Conservation (phyloP, 2,888 invertebrate species). For the Caenorhabditis sulstoni region DNA sequence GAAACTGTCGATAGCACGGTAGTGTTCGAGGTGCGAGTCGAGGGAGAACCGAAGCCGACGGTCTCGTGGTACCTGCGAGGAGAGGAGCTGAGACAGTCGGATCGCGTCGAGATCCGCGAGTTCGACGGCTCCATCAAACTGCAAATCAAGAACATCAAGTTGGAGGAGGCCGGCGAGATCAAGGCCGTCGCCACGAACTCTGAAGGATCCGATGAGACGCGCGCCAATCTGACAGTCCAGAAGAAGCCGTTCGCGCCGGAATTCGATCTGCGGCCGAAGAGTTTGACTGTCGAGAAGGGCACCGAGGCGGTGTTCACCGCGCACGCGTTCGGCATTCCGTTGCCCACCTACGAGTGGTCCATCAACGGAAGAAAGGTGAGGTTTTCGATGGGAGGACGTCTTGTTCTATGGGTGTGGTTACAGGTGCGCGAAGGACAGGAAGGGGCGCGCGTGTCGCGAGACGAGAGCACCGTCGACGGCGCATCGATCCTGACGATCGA, state of each 20-base stretch:
- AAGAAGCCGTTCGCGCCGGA: slow-evolving; percentile 66
- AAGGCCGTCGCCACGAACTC: slow-evolving; percentile 80
- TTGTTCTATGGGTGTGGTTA: background rate
- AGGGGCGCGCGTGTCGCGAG: slow-evolving; percentile 69
- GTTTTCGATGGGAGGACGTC: too few species aligned
- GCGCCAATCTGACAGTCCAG: slow-evolving; percentile 54
- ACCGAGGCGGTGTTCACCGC: slow-evolving; percentile 74
- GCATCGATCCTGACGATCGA: slow-evolving; percentile 73
- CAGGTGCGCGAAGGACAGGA: slow-evolving; percentile 74
- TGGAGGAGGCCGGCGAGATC: slow-evolving; percentile 79
- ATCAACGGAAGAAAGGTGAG: slow-evolving; percentile 72
- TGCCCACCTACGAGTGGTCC: slow-evolving; percentile 76
- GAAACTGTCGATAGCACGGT: slow-evolving; percentile 80
- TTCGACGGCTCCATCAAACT: slow-evolving; percentile 78
- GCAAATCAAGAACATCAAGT: slow-evolving; percentile 71
- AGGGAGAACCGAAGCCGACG: slow-evolving; percentile 78
- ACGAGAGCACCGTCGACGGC: slow-evolving; percentile 63
- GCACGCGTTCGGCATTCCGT: slow-evolving; percentile 74
- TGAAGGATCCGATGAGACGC: slow-evolving; percentile 74
- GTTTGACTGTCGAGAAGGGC: slow-evolving; percentile 72
- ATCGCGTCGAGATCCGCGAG: slow-evolving; percentile 75
- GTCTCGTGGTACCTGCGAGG: slow-evolving; percentile 78
- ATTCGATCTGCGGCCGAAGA: slow-evolving; percentile 64
- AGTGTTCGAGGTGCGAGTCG: slow-evolving; percentile 77
- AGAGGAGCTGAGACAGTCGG: slow-evolving; percentile 68